These are phyloP conservation scores for Lytechinus pictus DNA, from an alignment of 35 echinoderm and acorn worm species.

Conservation along the genomic window DNA sequence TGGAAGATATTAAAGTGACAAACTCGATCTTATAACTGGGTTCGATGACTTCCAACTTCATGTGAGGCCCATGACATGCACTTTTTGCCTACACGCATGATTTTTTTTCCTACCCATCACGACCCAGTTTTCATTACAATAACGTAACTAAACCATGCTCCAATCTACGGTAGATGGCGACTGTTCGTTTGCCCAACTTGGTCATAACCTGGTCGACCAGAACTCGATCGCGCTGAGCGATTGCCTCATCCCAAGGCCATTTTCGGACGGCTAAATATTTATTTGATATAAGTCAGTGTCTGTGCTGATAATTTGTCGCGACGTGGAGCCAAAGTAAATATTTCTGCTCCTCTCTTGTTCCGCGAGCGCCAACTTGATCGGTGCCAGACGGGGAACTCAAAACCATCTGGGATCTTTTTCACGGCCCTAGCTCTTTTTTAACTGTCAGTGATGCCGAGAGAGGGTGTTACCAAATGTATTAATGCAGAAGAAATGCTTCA, in stretches of 20 bases:
- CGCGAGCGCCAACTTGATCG: background rate
- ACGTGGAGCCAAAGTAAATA: conserved; percentile 36
- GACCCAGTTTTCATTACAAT: background rate
- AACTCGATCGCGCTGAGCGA: background rate
- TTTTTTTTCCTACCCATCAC: background rate
- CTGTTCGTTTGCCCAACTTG: background rate
- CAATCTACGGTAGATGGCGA: background rate
- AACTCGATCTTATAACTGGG: background rate
- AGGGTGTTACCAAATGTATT: background rate
- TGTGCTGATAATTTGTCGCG: conserved; percentile 22
- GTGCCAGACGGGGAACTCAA: background rate
- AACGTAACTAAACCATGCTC: background rate
- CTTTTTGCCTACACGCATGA: background rate
- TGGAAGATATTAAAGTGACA: background rate
- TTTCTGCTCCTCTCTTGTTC: background rate
- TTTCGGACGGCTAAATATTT: conserved; percentile 36
- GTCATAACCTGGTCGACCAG: background rate
- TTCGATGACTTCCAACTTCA: background rate
- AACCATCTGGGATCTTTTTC: background rate
- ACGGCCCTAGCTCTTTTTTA: background rate
- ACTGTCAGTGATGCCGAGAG: background rate
- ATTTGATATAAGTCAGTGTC: background rate
- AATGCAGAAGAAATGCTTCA: background rate
- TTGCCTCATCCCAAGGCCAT: background rate
- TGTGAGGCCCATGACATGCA: background rate